phyloP scores from a whole-genome alignment of 35 echinoderm and acorn worm genomes.

The Lytechinus variegatus region DNA sequence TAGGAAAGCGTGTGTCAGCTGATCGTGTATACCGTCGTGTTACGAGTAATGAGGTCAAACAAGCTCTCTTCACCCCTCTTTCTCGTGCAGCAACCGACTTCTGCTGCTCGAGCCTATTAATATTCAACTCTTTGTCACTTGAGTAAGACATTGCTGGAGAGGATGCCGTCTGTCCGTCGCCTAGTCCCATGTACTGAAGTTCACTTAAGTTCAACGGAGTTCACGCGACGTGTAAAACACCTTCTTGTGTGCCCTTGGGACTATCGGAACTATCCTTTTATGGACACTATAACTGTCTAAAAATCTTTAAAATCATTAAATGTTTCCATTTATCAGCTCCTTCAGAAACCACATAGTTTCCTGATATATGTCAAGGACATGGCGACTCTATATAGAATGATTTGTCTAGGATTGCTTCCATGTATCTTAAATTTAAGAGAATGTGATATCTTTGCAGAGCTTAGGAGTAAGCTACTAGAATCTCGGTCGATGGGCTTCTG shows the following conservation, averaged over 20 bases:
- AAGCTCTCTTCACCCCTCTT: neutral
- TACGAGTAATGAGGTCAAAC: neutral
- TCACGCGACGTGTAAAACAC: neutral
- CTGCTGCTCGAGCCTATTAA: neutral
- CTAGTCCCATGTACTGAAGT: conserved; percentile 7
- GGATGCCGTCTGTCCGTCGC: conserved; percentile 5
- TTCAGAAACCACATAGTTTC: neutral
- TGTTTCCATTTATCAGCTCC: neutral
- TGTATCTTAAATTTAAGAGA: too few species aligned
- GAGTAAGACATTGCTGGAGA: neutral
- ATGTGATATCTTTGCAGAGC: too few species aligned
- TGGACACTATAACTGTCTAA: neutral
- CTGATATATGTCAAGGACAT: neutral
- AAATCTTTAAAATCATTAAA: neutral
- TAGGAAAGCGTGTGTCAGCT: neutral
- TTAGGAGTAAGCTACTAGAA: too few species aligned
- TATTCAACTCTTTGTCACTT: conserved; percentile 33
- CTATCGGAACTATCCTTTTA: neutral
- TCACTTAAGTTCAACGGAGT: conserved; percentile 4
- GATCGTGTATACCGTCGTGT: neutral
- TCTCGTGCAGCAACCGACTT: conserved; percentile 6
- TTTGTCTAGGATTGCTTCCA: too few species aligned
- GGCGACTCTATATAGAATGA: neutral
- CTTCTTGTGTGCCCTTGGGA: neutral
- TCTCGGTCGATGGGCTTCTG: too few species aligned